phyloP scores from a whole-genome alignment of 2,888 invertebrate species.

The Melanchra persicariae region DNA sequence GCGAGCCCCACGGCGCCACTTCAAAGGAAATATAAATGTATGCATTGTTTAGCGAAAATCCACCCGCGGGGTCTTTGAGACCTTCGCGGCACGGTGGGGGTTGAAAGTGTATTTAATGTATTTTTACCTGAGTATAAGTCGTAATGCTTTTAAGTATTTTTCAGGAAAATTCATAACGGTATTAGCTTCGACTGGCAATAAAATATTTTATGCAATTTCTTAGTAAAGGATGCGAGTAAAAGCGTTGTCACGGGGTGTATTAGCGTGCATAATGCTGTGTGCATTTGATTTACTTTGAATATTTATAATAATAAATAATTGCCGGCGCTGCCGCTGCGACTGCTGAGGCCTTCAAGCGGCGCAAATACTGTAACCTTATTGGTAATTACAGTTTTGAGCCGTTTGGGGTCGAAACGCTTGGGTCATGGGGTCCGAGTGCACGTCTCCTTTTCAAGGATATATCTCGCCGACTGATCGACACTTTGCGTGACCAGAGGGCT shows the following conservation, averaged over 20 bases:
- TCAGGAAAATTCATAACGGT: slow-evolving; percentile 28
- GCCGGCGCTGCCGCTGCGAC: no score
- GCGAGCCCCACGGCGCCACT: slow-evolving; percentile 85
- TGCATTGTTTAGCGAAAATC: slow-evolving; percentile 89
- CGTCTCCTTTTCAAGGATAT: no score
- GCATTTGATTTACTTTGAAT: background rate
- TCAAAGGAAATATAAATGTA: slow-evolving; percentile 89
- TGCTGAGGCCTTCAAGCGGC: no score
- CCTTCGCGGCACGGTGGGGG: slow-evolving; percentile 72
- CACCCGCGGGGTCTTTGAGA: slow-evolving; percentile 78
- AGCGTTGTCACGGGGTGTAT: background rate
- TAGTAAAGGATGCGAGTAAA: slow-evolving; percentile 3
- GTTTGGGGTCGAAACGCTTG: no score
- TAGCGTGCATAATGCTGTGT: background rate
- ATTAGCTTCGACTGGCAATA: slow-evolving; percentile 27
- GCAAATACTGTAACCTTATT: no score
- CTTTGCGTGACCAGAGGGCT: no score
- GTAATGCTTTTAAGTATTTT: slow-evolving; percentile 50
- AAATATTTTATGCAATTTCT: slow-evolving; percentile 34
- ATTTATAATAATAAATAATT: no score
- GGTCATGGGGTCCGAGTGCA: no score
- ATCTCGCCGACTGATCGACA: no score
- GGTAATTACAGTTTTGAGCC: no score
- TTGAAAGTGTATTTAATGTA: slow-evolving; percentile 58
- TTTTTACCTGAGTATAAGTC: slow-evolving; percentile 53